phyloP scores from a whole-genome alignment of 1,140 invertebrate genomes.

The Nomia melanderi region DNA sequence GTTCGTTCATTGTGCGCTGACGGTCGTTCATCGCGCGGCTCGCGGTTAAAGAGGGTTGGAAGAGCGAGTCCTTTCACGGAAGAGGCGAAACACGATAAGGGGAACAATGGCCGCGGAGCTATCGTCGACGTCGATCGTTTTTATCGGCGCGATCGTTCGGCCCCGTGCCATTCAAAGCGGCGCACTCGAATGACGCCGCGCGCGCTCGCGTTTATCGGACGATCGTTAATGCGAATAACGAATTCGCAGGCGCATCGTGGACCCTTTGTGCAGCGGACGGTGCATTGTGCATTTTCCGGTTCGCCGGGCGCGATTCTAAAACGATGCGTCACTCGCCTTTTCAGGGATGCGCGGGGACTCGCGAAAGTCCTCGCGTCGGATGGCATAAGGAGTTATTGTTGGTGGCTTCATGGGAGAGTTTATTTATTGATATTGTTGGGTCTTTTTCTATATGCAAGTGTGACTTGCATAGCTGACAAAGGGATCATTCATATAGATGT shows the following conservation, averaged over 20 bases:
- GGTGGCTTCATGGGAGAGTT: too few species aligned
- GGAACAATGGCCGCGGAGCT: not conserved
- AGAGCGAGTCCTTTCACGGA: not conserved
- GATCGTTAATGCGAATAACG: constrained; percentile 17
- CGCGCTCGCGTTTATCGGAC: constrained; percentile 12
- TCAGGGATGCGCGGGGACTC: not conserved
- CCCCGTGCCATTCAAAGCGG: constrained; percentile 15
- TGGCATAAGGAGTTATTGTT: too few species aligned
- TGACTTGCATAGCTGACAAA: too few species aligned
- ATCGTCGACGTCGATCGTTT: constrained; percentile 4
- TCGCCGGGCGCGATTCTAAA: not conserved
- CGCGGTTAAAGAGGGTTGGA: not conserved
- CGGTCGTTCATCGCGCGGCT: not conserved
- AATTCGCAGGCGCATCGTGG: not conserved
- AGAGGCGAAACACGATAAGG: not conserved
- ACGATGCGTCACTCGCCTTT: not conserved
- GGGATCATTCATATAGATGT: too few species aligned
- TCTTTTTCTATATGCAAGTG: too few species aligned
- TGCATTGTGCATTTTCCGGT: not conserved
- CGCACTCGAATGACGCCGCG: constrained; percentile 1
- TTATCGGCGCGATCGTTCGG: constrained; percentile 34
- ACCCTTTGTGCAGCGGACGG: not conserved
- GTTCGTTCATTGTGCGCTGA: not conserved
- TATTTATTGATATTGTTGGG: too few species aligned
- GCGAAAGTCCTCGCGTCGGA: too few species aligned